These are phyloP conservation scores for Batillaria attramentaria DNA, from an alignment of 1,140 invertebrate species.

Conservation along the genomic window DNA sequence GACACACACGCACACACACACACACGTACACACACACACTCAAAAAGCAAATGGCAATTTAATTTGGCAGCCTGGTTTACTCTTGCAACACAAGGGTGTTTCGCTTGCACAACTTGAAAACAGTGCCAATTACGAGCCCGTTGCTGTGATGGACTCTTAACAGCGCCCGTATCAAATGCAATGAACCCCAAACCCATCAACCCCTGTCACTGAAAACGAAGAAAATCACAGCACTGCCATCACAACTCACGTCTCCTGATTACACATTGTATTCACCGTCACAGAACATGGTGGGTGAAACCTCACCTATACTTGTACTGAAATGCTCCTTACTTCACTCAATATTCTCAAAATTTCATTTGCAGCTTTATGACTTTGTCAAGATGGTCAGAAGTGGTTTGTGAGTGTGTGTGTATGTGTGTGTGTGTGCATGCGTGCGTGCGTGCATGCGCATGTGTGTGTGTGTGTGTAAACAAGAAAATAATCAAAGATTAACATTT, in stretches of 20 bases:
- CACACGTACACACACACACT: neutral
- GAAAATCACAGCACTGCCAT: too few species aligned
- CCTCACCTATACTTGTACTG: neutral
- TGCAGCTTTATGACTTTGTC: neutral
- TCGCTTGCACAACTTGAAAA: too few species aligned
- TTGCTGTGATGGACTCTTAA: neutral
- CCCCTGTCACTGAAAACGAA: too few species aligned
- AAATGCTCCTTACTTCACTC: too few species aligned
- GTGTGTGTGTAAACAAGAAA: conserved; percentile 16
- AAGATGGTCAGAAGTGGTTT: neutral
- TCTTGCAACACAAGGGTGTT: too few species aligned
- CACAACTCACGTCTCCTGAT: too few species aligned
- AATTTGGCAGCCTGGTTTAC: too few species aligned
- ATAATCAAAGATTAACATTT: too few species aligned
- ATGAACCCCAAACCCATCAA: neutral
- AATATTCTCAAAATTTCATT: too few species aligned
- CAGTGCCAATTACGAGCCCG: too few species aligned
- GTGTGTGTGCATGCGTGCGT: conserved; percentile 1
- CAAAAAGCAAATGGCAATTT: too few species aligned
- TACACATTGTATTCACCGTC: too few species aligned
- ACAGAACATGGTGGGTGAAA: neutral
- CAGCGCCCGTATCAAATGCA: neutral
- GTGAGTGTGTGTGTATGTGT: neutral
- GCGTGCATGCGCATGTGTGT: neutral
- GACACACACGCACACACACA: neutral